Conservation (phyloP, 2,113 vertebrate genomes). For the Hydrolagus affinis region DNA sequence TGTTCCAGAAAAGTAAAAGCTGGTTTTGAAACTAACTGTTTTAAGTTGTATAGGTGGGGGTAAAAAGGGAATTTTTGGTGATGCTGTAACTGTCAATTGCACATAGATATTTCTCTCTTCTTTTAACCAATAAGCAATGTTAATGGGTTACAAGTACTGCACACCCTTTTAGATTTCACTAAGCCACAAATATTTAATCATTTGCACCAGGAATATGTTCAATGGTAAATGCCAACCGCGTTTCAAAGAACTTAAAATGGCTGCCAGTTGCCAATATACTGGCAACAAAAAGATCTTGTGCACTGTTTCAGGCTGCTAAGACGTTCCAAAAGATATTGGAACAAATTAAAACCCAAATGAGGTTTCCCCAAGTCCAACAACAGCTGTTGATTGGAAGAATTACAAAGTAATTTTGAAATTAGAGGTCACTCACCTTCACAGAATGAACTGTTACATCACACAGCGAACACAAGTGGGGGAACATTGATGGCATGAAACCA, state of each 20-base stretch:
- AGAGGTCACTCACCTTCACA: constrained; percentile 67
- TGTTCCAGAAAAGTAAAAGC: background rate
- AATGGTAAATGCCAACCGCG: constrained; percentile 4
- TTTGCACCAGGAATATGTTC: constrained; percentile 16
- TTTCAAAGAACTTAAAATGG: constrained; percentile 8
- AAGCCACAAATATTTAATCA: background rate
- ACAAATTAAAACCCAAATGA: constrained; percentile 31
- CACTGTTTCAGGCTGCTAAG: constrained; percentile 19
- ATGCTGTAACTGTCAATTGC: background rate
- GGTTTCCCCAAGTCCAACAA: constrained; percentile 25
- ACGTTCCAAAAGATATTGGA: constrained; percentile 25
- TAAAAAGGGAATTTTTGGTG: no score
- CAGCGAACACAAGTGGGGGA: constrained; percentile 77
- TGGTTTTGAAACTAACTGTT: no score
- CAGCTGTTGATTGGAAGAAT: constrained; percentile 11
- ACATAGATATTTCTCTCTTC: constrained; percentile 15
- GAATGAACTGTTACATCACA: constrained; percentile 76
- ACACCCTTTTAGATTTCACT: constrained; percentile 30
- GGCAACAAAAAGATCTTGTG: constrained; percentile 21
- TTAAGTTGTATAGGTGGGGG: no score
- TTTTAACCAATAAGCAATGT: constrained; percentile 11
- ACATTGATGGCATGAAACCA: constrained; percentile 73
- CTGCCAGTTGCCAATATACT: constrained; percentile 8
- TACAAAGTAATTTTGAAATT: constrained; percentile 32
- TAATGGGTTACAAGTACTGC: constrained; percentile 27